Conservation (phyloP, 2,113 vertebrate genomes). For the Cynocephalus volans region DNA sequence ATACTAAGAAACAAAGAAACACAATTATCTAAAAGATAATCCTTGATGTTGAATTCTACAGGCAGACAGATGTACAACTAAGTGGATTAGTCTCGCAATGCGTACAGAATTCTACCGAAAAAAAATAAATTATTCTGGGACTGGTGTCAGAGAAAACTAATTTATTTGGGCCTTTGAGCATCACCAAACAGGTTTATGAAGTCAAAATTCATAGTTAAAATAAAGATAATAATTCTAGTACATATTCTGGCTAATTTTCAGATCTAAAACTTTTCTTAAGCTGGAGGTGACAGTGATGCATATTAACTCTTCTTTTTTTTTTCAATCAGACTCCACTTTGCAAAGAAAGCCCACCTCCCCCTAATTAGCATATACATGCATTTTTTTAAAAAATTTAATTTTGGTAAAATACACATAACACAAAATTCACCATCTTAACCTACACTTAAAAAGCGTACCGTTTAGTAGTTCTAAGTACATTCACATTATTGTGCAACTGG, state of each 20-base stretch:
- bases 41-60: constrained; percentile 41
- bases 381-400: background rate
- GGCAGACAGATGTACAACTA: background rate
- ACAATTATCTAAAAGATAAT: constrained; percentile 60
- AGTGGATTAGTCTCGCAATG: constrained; percentile 19
- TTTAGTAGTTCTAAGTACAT: background rate
- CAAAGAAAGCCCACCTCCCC: background rate
- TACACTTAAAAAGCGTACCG: background rate
- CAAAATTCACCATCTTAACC: background rate
- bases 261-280: constrained; percentile 9
- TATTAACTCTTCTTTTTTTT: background rate
- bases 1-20: constrained; percentile 37
- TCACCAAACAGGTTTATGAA: constrained; percentile 48
- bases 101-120: background rate
- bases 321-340: background rate
- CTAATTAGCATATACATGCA: background rate
- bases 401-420: constrained; percentile 12
- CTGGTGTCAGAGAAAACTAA: background rate
- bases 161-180: background rate
- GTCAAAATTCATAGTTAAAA: constrained; percentile 56
- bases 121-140: constrained; percentile 35
- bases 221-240: constrained; percentile 36
- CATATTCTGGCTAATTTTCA: background rate
- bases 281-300: background rate
- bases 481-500: background rate